Percentiles rank a stretch among this genome's conserved stretches.
Evolutionary conservation across 2,888 invertebrate genomes (phyloP).

Genomic region (Rhorus exstirpatorius): DNA sequence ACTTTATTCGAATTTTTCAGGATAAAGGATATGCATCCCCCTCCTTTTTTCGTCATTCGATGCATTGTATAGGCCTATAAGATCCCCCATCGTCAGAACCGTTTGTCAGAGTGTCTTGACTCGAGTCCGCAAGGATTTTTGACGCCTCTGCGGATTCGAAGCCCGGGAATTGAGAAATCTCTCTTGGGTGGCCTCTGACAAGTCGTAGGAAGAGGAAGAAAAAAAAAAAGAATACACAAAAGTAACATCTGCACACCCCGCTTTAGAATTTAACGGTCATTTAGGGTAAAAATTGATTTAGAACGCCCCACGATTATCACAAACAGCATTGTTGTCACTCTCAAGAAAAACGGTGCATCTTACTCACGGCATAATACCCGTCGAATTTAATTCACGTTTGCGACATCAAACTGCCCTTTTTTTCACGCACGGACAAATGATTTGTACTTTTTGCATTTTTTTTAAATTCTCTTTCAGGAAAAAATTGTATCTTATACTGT

Average conservation of each 20-base stretch:
- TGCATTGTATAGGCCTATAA: constrained; percentile 33
- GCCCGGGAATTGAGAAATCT: constrained; percentile 76
- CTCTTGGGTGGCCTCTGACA: constrained; percentile 70
- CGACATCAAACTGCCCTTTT: no score
- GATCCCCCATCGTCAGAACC: constrained; percentile 57
- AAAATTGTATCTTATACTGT: no score
- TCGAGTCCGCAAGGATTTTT: constrained; percentile 72
- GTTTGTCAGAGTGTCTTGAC: constrained; percentile 74
- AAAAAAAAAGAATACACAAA: constrained; percentile 49
- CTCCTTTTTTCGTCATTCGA: constrained; percentile 45
- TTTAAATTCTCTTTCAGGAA: no score
- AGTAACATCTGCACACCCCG: constrained; percentile 79
- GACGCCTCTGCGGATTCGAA: constrained; percentile 70
- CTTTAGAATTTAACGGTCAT: constrained; percentile 79
- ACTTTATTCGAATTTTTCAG: constrained; percentile 67
- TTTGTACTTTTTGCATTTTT: no score
- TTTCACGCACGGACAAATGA: no score
- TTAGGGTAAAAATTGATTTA: constrained; percentile 78
- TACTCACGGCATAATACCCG: no score
- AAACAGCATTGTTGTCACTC: constrained; percentile 72
- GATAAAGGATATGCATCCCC: constrained; percentile 55
- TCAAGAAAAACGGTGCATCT: no score
- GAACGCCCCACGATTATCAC: constrained; percentile 71
- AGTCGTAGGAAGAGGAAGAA: constrained; percentile 14
- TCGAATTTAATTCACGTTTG: no score